phyloP scores from a whole-genome alignment of 2,888 invertebrate species.

The Rhopalosiphum nymphaeae region DNA sequence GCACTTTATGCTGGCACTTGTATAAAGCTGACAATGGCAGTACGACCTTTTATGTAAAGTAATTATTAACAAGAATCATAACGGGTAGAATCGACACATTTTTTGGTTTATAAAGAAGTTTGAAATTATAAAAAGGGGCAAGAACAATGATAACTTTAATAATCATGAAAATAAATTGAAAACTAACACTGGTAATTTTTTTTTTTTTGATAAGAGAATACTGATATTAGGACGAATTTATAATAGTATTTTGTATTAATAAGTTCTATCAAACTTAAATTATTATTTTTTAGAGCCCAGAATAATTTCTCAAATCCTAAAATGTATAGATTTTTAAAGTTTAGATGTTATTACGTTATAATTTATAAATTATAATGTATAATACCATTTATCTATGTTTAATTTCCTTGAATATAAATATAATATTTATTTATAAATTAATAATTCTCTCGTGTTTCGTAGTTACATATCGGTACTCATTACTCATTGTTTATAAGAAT shows the following conservation, averaged over 20 bases:
- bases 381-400: background rate
- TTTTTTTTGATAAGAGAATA: background rate
- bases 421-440: no score
- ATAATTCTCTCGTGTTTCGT: background rate
- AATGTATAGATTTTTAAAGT: background rate
- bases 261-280: background rate
- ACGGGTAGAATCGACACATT: constrained; percentile 20
- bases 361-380: background rate
- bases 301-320: background rate
- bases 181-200: background rate
- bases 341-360: background rate
- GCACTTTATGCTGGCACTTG: background rate
- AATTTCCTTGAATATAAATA: background rate
- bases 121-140: background rate
- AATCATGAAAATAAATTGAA: background rate
- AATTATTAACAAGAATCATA: background rate
- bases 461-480: background rate
- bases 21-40: constrained; percentile 26
- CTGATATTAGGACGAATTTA: background rate
- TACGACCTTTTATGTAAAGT: constrained; percentile 6
- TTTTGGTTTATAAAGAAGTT: constrained; percentile 2
- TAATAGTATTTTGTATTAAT: background rate
- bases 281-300: background rate
- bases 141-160: background rate
- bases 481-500: background rate